Conservation (phyloP, 2,888 invertebrate genomes). For the Operophtera brumata region DNA sequence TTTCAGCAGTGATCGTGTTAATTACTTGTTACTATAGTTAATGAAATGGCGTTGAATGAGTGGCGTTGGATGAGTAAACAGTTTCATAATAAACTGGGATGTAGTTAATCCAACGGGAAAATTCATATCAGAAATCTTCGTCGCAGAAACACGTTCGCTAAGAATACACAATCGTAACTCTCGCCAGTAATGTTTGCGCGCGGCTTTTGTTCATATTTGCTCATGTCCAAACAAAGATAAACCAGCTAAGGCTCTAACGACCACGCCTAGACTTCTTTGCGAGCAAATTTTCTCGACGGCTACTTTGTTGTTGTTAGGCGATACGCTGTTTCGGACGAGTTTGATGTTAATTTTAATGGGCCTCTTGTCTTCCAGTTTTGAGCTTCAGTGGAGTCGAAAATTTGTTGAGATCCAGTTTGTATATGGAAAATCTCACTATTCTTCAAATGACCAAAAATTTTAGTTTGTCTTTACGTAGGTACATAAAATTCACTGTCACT, state of each 20-base stretch:
- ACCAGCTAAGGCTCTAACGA: conserved; percentile 19
- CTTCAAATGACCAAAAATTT: too few species aligned
- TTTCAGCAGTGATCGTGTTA: too few species aligned
- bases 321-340: conserved; percentile 22
- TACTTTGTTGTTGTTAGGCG: conserved; percentile 31
- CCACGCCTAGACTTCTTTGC: conserved; percentile 36
- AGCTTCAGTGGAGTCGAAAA: too few species aligned
- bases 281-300: conserved; percentile 38
- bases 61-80: too few species aligned
- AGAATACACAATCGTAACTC: conserved; percentile 24
- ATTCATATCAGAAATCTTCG: not conserved
- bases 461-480: too few species aligned
- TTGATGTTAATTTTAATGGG: conserved; percentile 8
- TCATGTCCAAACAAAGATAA: conserved; percentile 30
- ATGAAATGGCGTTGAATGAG: too few species aligned
- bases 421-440: too few species aligned
- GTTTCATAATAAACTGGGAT: not conserved
- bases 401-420: not conserved
- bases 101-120: not conserved
- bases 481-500: too few species aligned
- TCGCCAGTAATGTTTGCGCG: conserved; percentile 18
- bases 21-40: too few species aligned
- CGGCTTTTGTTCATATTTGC: conserved; percentile 29
- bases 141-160: conserved; percentile 1
- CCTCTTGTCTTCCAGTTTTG: not conserved